A percentile compares a stretch with the other conserved stretches of the same genome.
Evolutionary conservation across 1,140 invertebrate genomes (phyloP).

Genomic region (Trachymyrmex septentrionalis): DNA sequence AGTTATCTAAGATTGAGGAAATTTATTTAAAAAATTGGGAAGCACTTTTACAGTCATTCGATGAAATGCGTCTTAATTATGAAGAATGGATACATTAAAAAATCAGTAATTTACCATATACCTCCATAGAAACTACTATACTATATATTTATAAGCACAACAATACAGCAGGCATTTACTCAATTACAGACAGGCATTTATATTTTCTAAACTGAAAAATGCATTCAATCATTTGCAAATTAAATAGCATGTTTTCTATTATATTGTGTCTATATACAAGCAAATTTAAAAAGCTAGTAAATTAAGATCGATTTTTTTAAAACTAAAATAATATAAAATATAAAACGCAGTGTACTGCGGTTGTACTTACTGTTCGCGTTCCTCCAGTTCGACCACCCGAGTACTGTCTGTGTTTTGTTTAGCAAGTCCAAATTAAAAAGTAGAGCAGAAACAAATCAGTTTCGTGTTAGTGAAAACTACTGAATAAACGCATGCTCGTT

Average conservation of each 20-base stretch:
- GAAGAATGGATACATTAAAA: not conserved
- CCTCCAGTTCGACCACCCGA: constrained; percentile 91
- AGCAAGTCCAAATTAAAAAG: constrained; percentile 86
- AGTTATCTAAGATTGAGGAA: not conserved
- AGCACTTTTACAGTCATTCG: not conserved
- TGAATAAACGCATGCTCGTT: constrained; percentile 57
- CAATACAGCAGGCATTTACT: not conserved
- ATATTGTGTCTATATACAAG: constrained; percentile 17
- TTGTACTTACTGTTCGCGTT: constrained; percentile 94
- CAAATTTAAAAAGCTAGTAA: constrained; percentile 23
- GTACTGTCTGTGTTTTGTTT: constrained; percentile 90
- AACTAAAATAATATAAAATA: constrained; percentile 62
- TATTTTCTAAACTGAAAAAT: constrained; percentile 42
- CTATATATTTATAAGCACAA: not conserved
- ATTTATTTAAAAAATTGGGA: not conserved
- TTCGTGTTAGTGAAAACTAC: constrained; percentile 83
- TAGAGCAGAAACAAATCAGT: constrained; percentile 86
- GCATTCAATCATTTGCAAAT: constrained; percentile 26
- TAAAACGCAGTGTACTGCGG: constrained; percentile 71
- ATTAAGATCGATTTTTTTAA: constrained; percentile 45
- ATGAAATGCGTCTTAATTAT: not conserved
- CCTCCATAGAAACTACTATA: not conserved
- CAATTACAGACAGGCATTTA: not conserved
- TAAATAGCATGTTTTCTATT: constrained; percentile 10
- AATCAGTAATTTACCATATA: constrained; percentile 26